Base-by-base conservation (phyloP, 2,797 vertebrate genomes). In the Steatocranus sp. region DNA sequence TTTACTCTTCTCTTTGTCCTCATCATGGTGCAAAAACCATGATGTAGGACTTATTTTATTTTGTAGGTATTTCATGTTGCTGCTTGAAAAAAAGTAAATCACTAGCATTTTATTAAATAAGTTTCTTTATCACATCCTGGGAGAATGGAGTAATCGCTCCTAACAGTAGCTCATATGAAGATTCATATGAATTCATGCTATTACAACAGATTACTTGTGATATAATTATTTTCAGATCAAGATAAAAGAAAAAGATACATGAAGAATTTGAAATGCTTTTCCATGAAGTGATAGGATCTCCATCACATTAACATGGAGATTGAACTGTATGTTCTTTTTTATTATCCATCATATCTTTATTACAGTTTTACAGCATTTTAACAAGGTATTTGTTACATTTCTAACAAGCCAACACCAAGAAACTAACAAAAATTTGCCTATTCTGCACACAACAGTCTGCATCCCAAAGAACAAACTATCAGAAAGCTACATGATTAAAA, bases 221-320 rank as follows among this genome's bases (percentile, higher is more conserved):
- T 88, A 78, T 23, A 85, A 86, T 91, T 87, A 78, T 17, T 75
- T 32, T 86, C 34, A 12, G 49, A 86, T 88, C 48, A 81, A 54
- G 66, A 32, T 38, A 79, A 41, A 80, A 78, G 50, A 87, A 82
- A 80, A 78, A 79, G 27, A 75, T 76, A 10, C 17, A 27, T 15
- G 3, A 7, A 34, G 80, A 81, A 34, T 73, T 80, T 46, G 36
- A 70, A 66, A 75, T 18, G n/a, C 54, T 76, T 79, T 56, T 63
- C 66, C 58, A 79, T 58, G 18, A 61, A 79, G 34, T 34, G 48
- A 76, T 66, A 70, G 17, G 63, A 80, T 82, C 56, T 56, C 79
- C 27, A 86, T 78, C 6, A 66, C 70, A 83, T 86, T 70, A 79
- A 6, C 46, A 48, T 75, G 18, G 18, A 80, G 8, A 82, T 6